phyloP scores from a whole-genome alignment of 2,113 vertebrate genomes.

The Oplegnathus fasciatus region DNA sequence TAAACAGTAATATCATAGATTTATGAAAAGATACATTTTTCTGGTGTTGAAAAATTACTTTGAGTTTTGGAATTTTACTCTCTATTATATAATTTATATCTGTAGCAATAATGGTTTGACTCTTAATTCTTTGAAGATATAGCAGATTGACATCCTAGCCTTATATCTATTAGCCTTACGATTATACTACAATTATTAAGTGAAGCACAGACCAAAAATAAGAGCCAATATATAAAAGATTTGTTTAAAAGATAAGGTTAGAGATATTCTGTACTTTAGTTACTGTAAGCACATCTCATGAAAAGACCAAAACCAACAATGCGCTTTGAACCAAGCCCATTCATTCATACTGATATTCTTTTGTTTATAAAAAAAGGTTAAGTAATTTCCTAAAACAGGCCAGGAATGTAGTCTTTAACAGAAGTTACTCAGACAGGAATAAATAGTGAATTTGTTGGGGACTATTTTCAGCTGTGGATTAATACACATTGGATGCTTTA shows the following conservation, averaged over 20 bases:
- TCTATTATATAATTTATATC: neutral
- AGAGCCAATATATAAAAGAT: neutral
- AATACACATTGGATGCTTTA: neutral
- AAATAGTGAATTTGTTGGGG: neutral
- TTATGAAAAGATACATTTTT: conserved; percentile 45
- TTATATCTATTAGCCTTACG: conserved; percentile 49
- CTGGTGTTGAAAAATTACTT: conserved; percentile 23
- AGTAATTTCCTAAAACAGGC: neutral
- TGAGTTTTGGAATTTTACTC: conserved; percentile 15
- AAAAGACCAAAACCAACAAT: neutral
- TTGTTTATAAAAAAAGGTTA: neutral
- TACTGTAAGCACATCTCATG: neutral
- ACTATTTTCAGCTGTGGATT: conserved; percentile 1
- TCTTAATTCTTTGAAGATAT: conserved; percentile 39
- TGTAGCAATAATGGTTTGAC: conserved; percentile 37
- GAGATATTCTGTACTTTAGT: neutral
- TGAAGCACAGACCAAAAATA: conserved; percentile 47
- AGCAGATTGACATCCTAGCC: conserved; percentile 53
- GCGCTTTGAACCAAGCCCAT: neutral
- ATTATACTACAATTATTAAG: conserved; percentile 9
- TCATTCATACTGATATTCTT: neutral
- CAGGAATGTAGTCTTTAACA: neutral
- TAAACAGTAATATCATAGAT: conserved; percentile 30
- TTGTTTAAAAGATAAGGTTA: neutral
- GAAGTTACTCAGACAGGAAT: neutral